phyloP scores from a whole-genome alignment of 2,888 invertebrate species.

The Mythimna impura region DNA sequence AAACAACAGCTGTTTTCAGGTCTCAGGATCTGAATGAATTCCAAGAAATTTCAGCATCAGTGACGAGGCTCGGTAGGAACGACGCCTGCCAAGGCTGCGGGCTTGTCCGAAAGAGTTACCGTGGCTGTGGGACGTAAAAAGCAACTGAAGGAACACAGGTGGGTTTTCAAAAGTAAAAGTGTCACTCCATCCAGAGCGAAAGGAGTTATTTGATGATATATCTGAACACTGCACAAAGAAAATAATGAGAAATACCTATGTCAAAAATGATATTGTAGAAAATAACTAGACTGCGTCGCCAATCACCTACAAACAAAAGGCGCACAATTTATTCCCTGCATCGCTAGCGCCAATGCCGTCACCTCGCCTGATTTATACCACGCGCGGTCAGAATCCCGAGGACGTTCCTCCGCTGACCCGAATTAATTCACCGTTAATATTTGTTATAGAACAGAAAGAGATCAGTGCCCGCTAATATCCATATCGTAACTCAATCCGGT shows the following conservation, averaged over 20 bases:
- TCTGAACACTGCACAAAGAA: no score
- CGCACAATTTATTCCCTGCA: constrained; percentile 15
- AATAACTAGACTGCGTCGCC: neutral
- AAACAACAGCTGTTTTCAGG: neutral
- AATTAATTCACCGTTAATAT: constrained; percentile 62
- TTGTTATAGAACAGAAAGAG: constrained; percentile 60
- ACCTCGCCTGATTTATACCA: constrained; percentile 43
- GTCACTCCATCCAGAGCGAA: no score
- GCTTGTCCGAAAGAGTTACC: no score
- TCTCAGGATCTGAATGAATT: neutral
- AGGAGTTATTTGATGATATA: no score
- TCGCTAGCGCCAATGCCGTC: constrained; percentile 25
- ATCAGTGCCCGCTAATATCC: constrained; percentile 79
- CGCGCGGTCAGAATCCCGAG: constrained; percentile 16
- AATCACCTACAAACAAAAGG: constrained; percentile 19
- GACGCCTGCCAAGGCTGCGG: no score
- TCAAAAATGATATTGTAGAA: neutral
- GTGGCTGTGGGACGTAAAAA: no score
- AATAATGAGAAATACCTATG: neutral
- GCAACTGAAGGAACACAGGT: no score
- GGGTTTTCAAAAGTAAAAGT: no score
- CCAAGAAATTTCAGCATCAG: no score
- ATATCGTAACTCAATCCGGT: constrained; percentile 81
- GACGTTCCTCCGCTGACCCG: constrained; percentile 13
- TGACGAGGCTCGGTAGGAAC: no score